Evolutionary conservation across 2,888 invertebrate species (phyloP).

Genomic region (Synanthedon andrenaeformis): DNA sequence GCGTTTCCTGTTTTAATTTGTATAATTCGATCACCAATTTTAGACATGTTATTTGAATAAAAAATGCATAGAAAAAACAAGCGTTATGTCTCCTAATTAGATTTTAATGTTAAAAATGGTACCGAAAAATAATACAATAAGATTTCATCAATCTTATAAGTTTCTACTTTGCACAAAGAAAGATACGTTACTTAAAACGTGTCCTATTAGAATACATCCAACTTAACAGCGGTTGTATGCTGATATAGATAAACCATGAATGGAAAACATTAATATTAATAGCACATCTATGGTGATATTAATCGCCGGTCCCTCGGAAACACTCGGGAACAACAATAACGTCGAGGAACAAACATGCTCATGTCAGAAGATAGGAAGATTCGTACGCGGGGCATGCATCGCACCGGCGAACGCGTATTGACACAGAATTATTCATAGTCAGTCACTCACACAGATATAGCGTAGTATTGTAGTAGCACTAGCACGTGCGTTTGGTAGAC

Average conservation of each 20-base stretch:
- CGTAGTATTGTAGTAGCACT: constrained; percentile 36
- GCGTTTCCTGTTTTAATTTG: too few species aligned
- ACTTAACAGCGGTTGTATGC: neutral
- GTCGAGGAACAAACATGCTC: constrained; percentile 54
- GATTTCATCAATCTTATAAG: too few species aligned
- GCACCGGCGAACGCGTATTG: constrained; percentile 39
- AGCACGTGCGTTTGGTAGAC: constrained; percentile 39
- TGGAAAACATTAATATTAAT: constrained; percentile 24
- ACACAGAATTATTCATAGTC: constrained; percentile 51
- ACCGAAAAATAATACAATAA: too few species aligned
- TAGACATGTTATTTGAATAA: too few species aligned
- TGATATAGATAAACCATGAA: neutral
- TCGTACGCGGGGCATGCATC: constrained; percentile 56
- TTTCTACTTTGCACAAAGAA: too few species aligned
- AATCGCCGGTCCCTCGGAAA: constrained; percentile 44
- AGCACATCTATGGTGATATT: constrained; percentile 39
- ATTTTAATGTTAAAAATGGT: too few species aligned
- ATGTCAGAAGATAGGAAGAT: constrained; percentile 41
- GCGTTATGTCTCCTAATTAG: too few species aligned
- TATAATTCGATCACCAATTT: too few species aligned
- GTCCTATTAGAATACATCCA: too few species aligned
- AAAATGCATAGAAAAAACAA: too few species aligned
- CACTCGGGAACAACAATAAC: constrained; percentile 47
- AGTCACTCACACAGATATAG: constrained; percentile 47
- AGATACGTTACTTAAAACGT: too few species aligned